Evolutionary conservation across 2,113 vertebrate species (phyloP).

Genomic region (human (Homo sapiens)): DNA sequence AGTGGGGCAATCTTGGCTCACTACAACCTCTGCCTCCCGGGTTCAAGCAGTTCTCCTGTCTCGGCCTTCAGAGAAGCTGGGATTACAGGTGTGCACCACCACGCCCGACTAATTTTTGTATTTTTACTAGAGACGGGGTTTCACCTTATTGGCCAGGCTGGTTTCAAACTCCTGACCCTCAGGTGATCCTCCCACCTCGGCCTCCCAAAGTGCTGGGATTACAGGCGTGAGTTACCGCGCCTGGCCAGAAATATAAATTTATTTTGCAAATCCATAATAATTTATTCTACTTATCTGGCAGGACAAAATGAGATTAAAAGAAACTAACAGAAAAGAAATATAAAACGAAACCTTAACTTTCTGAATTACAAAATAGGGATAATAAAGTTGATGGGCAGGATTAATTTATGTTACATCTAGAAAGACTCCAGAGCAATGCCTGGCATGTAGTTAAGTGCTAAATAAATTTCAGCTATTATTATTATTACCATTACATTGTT

Average conservation of each 20-base stretch:
- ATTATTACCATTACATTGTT: background rate
- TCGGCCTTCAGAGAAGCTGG: too few relatives aligned
- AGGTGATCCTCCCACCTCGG: too few relatives aligned
- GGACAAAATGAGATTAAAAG: background rate
- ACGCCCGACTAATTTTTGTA: too few relatives aligned
- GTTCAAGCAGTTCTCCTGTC: too few relatives aligned
- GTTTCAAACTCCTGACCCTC: too few relatives aligned
- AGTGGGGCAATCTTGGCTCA: too few relatives aligned
- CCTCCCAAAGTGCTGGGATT: too few relatives aligned
- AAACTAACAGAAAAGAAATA: background rate
- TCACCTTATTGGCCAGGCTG: too few relatives aligned
- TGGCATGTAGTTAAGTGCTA: background rate
- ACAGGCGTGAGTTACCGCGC: too few relatives aligned
- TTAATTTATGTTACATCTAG: conserved; percentile 27
- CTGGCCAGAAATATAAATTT: background rate
- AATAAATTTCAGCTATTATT: background rate
- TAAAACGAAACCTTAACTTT: background rate
- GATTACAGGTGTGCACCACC: too few relatives aligned
- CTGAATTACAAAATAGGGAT: background rate
- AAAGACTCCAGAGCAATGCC: background rate
- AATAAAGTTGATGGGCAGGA: background rate
- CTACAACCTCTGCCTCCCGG: too few relatives aligned
- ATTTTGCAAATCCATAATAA: conserved; percentile 28
- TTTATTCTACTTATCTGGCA: conserved; percentile 2
- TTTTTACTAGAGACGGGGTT: too few relatives aligned